Conservation (phyloP, 2,888 invertebrate species). For the Hyposoter dolosus region DNA sequence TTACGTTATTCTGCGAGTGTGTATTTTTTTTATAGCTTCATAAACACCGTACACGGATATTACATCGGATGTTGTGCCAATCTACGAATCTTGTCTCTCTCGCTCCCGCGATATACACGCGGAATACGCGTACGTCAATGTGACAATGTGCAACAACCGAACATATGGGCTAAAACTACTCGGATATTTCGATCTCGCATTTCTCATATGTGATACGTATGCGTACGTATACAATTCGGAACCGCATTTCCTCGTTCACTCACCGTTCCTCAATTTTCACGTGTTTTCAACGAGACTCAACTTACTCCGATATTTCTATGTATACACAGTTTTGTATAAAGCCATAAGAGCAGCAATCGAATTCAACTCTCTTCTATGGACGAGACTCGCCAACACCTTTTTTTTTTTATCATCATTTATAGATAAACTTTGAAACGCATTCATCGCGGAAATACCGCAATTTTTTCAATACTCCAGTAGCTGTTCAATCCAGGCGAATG, state of each 20-base stretch:
- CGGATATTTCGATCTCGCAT: constrained; percentile 70
- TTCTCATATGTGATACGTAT: constrained; percentile 59
- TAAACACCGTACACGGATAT: constrained; percentile 73
- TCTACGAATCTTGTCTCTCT: constrained; percentile 24
- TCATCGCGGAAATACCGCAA: not conserved
- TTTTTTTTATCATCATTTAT: constrained; percentile 4
- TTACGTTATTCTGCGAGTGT: constrained; percentile 34
- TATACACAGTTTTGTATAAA: not conserved
- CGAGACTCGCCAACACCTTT: constrained; percentile 32
- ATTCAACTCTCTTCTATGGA: constrained; percentile 8
- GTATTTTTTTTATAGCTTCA: constrained; percentile 72
- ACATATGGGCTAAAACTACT: constrained; percentile 72
- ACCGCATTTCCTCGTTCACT: constrained; percentile 58
- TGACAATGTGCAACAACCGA: constrained; percentile 43
- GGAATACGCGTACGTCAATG: constrained; percentile 8
- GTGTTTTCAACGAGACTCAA: not conserved
- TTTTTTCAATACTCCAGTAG: constrained; percentile 1
- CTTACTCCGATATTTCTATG: not conserved
- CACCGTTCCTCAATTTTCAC: constrained; percentile 61
- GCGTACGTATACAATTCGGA: constrained; percentile 22
- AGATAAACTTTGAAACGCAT: not conserved
- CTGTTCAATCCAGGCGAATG: not conserved
- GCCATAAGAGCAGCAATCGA: not conserved
- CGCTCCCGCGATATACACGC: not conserved
- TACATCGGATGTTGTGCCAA: constrained; percentile 69